Conservation (phyloP, 1,140 invertebrate species). For the Hypsibius dujardini region DNA sequence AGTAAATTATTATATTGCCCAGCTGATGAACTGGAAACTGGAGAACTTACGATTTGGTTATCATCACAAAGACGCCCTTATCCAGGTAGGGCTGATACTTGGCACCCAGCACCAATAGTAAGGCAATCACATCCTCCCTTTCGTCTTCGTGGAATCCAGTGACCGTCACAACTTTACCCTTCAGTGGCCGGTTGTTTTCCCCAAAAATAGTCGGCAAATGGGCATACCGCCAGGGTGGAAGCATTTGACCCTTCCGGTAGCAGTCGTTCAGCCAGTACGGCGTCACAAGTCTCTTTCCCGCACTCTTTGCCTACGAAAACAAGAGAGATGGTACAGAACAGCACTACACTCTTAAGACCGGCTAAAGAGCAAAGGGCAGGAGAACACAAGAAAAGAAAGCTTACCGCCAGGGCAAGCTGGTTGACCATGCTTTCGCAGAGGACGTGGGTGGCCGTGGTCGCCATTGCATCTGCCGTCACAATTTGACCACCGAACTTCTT, state of each 20-base stretch:
- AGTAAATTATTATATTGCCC: neutral
- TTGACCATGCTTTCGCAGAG: slow-evolving; percentile 71
- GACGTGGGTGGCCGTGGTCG: slow-evolving; percentile 50
- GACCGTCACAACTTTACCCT: neutral
- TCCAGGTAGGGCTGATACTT: slow-evolving; percentile 5
- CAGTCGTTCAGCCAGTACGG: slow-evolving; percentile 85
- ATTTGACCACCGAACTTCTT: slow-evolving; percentile 2
- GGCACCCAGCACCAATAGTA: neutral
- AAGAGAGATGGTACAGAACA: no score
- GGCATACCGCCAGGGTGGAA: slow-evolving; percentile 72
- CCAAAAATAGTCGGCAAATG: slow-evolving; percentile 69
- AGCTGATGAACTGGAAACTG: neutral
- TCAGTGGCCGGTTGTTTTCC: slow-evolving; percentile 18
- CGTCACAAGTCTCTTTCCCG: slow-evolving; percentile 68
- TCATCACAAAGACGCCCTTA: neutral
- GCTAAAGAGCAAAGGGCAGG: no score
- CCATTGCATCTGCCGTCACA: slow-evolving; percentile 5
- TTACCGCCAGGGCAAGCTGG: slow-evolving; percentile 61
- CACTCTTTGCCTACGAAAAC: slow-evolving; percentile 45
- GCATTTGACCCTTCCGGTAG: slow-evolving; percentile 56
- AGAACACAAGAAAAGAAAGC: slow-evolving; percentile 4
- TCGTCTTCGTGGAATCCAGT: slow-evolving; percentile 16
- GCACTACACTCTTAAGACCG: no score
- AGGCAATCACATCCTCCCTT: slow-evolving; percentile 9
- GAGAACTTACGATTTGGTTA: neutral